Conservation (phyloP, 2,888 invertebrate genomes). For the Leucania comma region DNA sequence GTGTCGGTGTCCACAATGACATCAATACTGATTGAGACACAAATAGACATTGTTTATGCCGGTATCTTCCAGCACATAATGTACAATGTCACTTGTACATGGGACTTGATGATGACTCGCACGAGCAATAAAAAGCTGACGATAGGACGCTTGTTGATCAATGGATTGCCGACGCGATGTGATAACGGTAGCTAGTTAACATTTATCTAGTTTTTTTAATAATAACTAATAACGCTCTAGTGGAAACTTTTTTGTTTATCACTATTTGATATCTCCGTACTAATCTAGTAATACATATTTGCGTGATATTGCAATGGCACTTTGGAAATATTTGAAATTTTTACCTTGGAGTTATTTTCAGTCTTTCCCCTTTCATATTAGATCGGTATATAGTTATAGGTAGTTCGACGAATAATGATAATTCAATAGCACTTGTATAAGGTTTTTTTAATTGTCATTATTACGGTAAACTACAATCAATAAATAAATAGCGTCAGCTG, state of each 20-base stretch:
- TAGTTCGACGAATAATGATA: too few species aligned
- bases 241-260: slow-evolving; percentile 38
- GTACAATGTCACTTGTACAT: slow-evolving; percentile 15
- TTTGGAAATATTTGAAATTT: not conserved
- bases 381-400: too few species aligned
- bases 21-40: slow-evolving; percentile 11
- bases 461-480: too few species aligned
- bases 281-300: not conserved
- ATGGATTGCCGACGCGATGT: slow-evolving; percentile 21
- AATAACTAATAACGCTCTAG: slow-evolving; percentile 18
- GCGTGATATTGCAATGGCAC: too few species aligned
- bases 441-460: too few species aligned
- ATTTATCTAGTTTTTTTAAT: slow-evolving; percentile 32
- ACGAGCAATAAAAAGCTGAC: slow-evolving; percentile 26
- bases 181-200: slow-evolving; percentile 26
- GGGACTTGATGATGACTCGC: slow-evolving; percentile 13
- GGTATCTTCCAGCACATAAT: slow-evolving; percentile 1
- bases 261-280: not conserved
- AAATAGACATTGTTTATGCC: slow-evolving; percentile 21
- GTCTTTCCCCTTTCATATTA: too few species aligned
- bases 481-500: too few species aligned
- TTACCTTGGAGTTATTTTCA: too few species aligned
- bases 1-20: slow-evolving; percentile 17
- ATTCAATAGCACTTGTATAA: too few species aligned
- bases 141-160: slow-evolving; percentile 26